phyloP scores from a whole-genome alignment of 2,888 invertebrate species.

The Nipponacmea schrenckii region DNA sequence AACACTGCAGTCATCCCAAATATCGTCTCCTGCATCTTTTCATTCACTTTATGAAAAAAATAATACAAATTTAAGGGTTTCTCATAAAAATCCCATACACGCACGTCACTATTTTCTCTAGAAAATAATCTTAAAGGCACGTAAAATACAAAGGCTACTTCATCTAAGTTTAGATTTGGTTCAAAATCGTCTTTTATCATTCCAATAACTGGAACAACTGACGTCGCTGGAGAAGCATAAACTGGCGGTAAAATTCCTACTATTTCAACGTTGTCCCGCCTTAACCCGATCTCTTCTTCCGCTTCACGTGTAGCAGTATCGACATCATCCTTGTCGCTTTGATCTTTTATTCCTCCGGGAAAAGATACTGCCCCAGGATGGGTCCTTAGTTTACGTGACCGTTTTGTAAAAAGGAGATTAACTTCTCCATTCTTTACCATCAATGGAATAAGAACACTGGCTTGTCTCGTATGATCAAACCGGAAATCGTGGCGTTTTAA shows the following conservation, averaged over 20 bases:
- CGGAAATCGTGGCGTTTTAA: background rate
- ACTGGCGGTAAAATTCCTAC: conserved; percentile 46
- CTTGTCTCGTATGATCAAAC: background rate
- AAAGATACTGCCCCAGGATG: conserved; percentile 60
- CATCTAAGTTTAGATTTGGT: conserved; percentile 51
- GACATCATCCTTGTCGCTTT: conserved; percentile 49
- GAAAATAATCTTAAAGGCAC: conserved; percentile 58
- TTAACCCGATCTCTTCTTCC: conserved; percentile 63
- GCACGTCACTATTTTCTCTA: conserved; percentile 6
- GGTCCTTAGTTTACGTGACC: conserved; percentile 44
- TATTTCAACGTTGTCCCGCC: conserved; percentile 46
- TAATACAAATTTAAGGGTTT: background rate
- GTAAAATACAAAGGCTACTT: conserved; percentile 57
- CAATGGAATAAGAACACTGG: conserved; percentile 44
- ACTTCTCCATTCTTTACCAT: conserved; percentile 38
- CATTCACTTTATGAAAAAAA: background rate
- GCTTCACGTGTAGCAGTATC: conserved; percentile 63
- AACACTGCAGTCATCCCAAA: no score
- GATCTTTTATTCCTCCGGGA: conserved; percentile 62
- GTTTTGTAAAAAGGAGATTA: conserved; percentile 50
- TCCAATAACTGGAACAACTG: conserved; percentile 59
- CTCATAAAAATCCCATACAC: background rate
- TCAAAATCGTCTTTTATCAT: conserved; percentile 48
- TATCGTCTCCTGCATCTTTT: no score
- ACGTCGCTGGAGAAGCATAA: conserved; percentile 43